phyloP scores from a whole-genome alignment of 2,797 vertebrate species.

The Notolabrus celidotus region DNA sequence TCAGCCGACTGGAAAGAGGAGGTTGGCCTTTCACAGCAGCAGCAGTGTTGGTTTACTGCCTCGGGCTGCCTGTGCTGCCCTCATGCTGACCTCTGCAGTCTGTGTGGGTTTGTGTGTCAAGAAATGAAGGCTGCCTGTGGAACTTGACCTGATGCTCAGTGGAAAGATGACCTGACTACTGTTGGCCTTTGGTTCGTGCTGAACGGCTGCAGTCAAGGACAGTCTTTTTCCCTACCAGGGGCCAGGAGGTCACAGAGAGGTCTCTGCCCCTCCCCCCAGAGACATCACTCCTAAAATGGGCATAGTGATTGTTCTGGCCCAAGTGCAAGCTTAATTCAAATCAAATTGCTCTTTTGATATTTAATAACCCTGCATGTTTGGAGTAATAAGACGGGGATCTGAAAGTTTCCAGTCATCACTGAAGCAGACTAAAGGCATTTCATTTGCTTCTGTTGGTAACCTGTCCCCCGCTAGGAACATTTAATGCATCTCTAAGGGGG shows the following conservation, averaged over 20 bases:
- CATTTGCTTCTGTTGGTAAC: conserved; percentile 49
- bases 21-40: conserved; percentile 74
- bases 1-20: conserved; percentile 73
- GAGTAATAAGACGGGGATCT: conserved; percentile 48
- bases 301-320: conserved; percentile 46
- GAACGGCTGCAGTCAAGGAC: conserved; percentile 63
- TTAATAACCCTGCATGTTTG: conserved; percentile 58
- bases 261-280: conserved; percentile 27
- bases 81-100: conserved; percentile 70
- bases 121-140: conserved; percentile 71
- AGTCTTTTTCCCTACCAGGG: conserved; percentile 47
- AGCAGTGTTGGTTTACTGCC: conserved; percentile 77
- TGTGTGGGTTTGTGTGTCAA: conserved; percentile 77
- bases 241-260: conserved; percentile 58
- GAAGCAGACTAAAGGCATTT: conserved; percentile 43
- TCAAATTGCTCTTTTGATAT: conserved; percentile 54
- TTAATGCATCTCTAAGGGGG: conserved; percentile 65
- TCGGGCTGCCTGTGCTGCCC: conserved; percentile 60
- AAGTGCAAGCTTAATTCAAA: conserved; percentile 32
- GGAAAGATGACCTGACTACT: conserved; percentile 75
- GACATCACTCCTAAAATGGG: conserved; percentile 36
- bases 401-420: conserved; percentile 35
- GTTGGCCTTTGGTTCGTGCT: conserved; percentile 62
- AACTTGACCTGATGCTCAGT: conserved; percentile 76
- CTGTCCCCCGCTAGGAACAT: conserved; percentile 55